Percentiles rank a stretch among this genome's conserved stretches.
These are phyloP conservation scores for Palaemon carinicauda DNA, from an alignment of 1,140 invertebrate species.

Conservation along the genomic window DNA sequence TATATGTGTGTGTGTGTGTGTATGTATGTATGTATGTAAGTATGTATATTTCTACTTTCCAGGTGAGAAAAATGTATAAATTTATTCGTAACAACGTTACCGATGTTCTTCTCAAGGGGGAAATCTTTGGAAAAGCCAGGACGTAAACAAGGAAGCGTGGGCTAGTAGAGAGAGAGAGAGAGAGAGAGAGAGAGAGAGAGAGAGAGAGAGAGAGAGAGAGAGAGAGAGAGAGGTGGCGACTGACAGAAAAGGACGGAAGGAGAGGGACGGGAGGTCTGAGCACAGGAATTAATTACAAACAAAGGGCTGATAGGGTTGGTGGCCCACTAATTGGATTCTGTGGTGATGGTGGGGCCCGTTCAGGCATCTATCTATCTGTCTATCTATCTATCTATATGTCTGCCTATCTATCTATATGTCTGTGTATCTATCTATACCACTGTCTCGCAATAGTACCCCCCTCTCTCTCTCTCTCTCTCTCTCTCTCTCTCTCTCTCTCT, in stretches of 20 bases:
- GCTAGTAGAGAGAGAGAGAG: not conserved
- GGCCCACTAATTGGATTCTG: conserved; percentile 22
- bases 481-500: no score
- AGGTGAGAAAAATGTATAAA: no score
- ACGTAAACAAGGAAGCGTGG: not conserved
- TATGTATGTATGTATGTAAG: no score
- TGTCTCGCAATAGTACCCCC: no score
- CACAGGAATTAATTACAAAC: conserved; percentile 24
- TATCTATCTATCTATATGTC: no score
- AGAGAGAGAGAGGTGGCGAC: not conserved
- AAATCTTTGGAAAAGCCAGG: no score
- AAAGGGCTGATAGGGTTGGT: conserved; percentile 12
- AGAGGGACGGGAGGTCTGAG: not conserved
- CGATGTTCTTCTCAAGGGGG: no score
- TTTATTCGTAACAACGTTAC: no score
- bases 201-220: not conserved
- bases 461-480: not conserved
- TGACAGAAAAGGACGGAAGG: not conserved
- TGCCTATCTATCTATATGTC: no score
- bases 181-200: not conserved
- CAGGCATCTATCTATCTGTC: not conserved
- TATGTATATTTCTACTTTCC: no score
- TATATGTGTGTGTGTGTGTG: not conserved
- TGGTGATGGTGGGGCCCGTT: not conserved
- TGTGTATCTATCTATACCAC: no score